Percentiles rank a stretch among this genome's conserved stretches.
phyloP scores from a whole-genome alignment of 2,797 vertebrate species.

The Cephalopachus bancanus region DNA sequence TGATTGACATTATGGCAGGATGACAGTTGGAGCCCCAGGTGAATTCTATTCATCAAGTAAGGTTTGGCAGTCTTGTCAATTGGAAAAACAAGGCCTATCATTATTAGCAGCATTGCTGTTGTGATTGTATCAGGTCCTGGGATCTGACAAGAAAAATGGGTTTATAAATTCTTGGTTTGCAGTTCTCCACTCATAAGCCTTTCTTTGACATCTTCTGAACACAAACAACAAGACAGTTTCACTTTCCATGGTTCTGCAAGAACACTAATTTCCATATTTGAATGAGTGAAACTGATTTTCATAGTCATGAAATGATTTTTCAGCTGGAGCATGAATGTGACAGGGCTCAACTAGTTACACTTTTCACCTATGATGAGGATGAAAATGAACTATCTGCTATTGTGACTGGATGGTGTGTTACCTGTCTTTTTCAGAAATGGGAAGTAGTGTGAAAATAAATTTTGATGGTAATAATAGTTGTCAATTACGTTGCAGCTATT shows the following conservation, averaged over 20 bases:
- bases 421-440: not conserved
- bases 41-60: conserved; percentile 7
- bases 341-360: not conserved
- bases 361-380: not conserved
- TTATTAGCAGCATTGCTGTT: not conserved
- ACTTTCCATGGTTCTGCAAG: not conserved
- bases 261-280: not conserved
- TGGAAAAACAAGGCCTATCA: not conserved
- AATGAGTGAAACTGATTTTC: not conserved
- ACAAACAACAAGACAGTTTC: not conserved
- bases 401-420: not conserved
- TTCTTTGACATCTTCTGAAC: not conserved
- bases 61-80: not conserved
- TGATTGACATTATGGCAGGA: not conserved
- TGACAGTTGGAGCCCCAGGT: not conserved
- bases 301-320: not conserved
- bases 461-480: not conserved
- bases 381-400: not conserved
- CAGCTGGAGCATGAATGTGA: not conserved
- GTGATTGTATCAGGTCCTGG: not conserved
- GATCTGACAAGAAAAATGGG: not conserved
- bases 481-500: not conserved
- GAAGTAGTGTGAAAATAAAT: conserved; percentile 19
- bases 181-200: not conserved
- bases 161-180: conserved; percentile 30